A percentile compares a stretch with the other conserved stretches of the same genome.
Evolutionary conservation across 2,797 vertebrate genomes (phyloP).

Genomic region (Diceros bicornis): DNA sequence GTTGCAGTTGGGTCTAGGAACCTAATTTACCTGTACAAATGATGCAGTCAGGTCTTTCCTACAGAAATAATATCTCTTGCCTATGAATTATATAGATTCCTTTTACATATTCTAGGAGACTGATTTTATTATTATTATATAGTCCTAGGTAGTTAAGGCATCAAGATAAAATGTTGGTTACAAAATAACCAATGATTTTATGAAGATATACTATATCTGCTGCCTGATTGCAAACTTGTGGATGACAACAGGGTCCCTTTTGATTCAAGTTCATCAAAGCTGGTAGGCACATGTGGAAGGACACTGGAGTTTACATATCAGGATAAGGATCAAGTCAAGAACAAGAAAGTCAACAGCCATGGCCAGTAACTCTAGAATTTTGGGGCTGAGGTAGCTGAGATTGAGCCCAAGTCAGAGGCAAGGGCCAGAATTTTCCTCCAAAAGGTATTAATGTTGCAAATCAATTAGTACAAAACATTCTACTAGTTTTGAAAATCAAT

Average conservation of each 20-base stretch:
- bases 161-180: background rate
- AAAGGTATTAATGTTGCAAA: background rate
- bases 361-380: background rate
- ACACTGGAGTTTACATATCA: background rate
- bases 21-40: background rate
- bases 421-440: background rate
- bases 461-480: background rate
- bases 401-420: background rate
- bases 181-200: background rate
- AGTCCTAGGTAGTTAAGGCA: background rate
- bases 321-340: background rate
- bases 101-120: conserved; percentile 4
- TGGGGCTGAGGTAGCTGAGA: background rate
- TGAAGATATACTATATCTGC: background rate
- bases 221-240: background rate
- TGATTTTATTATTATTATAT: background rate
- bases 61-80: background rate
- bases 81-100: background rate
- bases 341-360: background rate
- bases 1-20: background rate
- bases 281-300: background rate
- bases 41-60: background rate
- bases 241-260: background rate
- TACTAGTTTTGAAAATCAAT: background rate
- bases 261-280: background rate